A percentile compares a stretch with the other conserved stretches of the same genome.
These are phyloP conservation scores for Malurus cyaneus DNA, from an alignment of 2,113 vertebrate species.

Conservation along the genomic window DNA sequence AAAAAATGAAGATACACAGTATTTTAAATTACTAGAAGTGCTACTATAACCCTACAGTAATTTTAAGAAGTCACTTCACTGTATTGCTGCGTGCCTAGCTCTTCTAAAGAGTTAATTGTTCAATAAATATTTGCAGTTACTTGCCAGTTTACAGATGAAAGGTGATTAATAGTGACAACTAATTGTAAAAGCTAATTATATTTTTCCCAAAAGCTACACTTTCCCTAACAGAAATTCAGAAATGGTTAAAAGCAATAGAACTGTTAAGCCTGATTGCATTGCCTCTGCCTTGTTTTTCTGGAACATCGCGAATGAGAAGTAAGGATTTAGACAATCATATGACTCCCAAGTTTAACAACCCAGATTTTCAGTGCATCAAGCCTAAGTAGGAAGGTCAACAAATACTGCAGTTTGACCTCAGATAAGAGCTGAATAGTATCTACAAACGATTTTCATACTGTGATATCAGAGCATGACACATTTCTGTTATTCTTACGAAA, in stretches of 20 bases:
- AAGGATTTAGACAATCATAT: slow-evolving; percentile 55
- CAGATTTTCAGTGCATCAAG: slow-evolving; percentile 41
- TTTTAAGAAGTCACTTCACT: not conserved
- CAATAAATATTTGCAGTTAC: not conserved
- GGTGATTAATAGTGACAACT: not conserved
- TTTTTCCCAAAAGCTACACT: not conserved
- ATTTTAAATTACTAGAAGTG: not conserved
- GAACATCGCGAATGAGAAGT: not conserved
- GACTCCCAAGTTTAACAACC: slow-evolving; percentile 51
- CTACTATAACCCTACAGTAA: not conserved
- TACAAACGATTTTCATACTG: not conserved
- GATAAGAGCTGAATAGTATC: not conserved
- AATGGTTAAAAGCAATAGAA: slow-evolving; percentile 22
- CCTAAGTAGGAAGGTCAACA: slow-evolving; percentile 17
- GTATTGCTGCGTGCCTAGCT: not conserved
- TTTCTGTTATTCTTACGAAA: not conserved
- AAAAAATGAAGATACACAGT: slow-evolving; percentile 1
- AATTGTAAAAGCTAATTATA: not conserved
- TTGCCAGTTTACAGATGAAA: not conserved
- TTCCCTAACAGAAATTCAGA: not conserved
- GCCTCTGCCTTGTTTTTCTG: slow-evolving; percentile 37
- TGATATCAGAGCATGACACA: not conserved
- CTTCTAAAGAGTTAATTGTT: not conserved
- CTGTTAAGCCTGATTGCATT: slow-evolving; percentile 13
- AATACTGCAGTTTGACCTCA: slow-evolving; percentile 6